Base-by-base conservation (phyloP, 2,888 invertebrate genomes). In the Drosophila imparisetae region DNA sequence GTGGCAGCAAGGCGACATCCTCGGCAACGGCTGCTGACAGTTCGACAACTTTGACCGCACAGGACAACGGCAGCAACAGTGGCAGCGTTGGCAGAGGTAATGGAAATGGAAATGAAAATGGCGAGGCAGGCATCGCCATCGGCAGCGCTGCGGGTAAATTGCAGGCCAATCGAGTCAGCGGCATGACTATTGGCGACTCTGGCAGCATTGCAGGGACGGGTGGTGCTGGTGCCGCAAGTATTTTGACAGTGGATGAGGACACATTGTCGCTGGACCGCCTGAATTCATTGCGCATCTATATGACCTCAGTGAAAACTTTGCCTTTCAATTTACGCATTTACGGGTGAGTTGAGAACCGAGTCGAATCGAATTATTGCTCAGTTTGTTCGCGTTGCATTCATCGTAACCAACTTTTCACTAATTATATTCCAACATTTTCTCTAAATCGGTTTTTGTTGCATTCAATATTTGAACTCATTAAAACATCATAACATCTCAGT, bases 321-420 rank as follows among this genome's bases (percentile, higher is more conserved):
- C 93, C 93, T 69, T 93, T 93, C 79, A 92, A 92, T 90, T 90
- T 93, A 80, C 91, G 92, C 82, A 92, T 93, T 78, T 92, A 93
- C 67, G 93, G 93, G 93, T 93, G 81, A 93, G 92, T 92, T 62
- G 30, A n/a, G 24, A 49, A 49, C 29, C 49, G 58, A 69, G 10
- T 29, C 24, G 18, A 52, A 40, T 64, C 11, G 27, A 45, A 15
- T 48, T 69, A 62, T 54, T 57, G 59, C 65, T 49, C 75, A 50
- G 66, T 74, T 79, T 62, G 24, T 34, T 18, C 13, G 36, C 10
- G 36, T 48, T 36, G 48, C 50, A 21, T 15, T 18, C 27, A 13
- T 24, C 49, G 27, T 11, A 27, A 18, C 10, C 18, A 49, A 29
- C 27, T 29, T 49, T 29, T 1, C n/a, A n/a, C 4, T 5, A 29